Evolutionary conservation across 2,113 vertebrate species (phyloP), one percentile per base, ranked within the genome.

Genomic region (Uria aalge): DNA sequence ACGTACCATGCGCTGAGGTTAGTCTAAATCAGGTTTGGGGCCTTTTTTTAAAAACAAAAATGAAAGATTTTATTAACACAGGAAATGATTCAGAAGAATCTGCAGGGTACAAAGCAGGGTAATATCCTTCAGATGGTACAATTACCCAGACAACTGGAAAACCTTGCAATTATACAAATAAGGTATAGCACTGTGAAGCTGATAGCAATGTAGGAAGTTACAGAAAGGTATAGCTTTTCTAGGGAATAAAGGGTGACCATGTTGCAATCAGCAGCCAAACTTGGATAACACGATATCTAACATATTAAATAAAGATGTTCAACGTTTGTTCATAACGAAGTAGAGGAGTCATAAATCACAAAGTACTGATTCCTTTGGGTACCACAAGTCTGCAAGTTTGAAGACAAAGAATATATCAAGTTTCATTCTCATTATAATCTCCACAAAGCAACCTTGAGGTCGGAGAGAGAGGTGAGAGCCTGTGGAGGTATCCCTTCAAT

Each of bases 291-390:
- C 53, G 57, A 89, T 96, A 71, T 47, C 90, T 95, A 95, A 96
- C 73, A 60, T 97, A 96, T 97, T 95, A 96, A 92, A 96, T 81
- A 96, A 98, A 97, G 96, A 98, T 97, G 96, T 94, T 89, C 91
- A 92, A 94, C 2, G 4, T 96, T 96, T 97, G 88, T 97, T 86
- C 82, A 88, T 66, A 95, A 95, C 83, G 91, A 97, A 97, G 67
- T 55, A 91, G 71, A 96, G 57, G 85, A 96, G 88, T 93, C 88
- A 97, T 97, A 97, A 98, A 98, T 96, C 90, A 86, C 72, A 57
- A 95, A 94, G 66, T 71, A 85, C 85, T 80, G 85, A 87, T 94
- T 97, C 90, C 96, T 85, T 72, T 91, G 90, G 82, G 85, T 78
- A 59, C 56, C 77, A 59, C 57, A 80, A 18, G 95, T 95, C 94